Percentiles rank a stretch among this genome's conserved stretches.
Conservation (phyloP, 2,888 invertebrate species). For the Thecophora atra region DNA sequence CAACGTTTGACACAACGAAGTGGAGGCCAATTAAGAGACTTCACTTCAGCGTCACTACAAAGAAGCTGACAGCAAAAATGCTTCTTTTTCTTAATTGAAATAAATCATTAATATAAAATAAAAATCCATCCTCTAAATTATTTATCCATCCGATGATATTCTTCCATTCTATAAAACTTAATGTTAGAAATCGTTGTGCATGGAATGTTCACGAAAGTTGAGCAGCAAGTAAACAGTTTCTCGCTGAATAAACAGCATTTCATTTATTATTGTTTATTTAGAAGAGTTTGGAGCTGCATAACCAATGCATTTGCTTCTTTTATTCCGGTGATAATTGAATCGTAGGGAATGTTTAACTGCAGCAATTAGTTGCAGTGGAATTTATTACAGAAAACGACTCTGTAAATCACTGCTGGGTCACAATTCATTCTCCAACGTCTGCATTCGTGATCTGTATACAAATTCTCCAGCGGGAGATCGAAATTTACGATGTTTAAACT, state of each 20-base stretch:
- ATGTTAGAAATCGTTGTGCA: neutral
- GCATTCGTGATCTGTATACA: too few species aligned
- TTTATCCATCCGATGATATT: too few species aligned
- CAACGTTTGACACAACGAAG: too few species aligned
- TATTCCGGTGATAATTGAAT: neutral
- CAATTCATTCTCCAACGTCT: neutral
- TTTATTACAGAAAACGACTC: neutral
- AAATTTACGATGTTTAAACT: too few species aligned
- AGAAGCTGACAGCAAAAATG: too few species aligned
- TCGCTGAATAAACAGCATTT: neutral
- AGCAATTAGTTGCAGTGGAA: neutral
- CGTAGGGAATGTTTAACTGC: neutral
- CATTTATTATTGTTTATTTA: neutral
- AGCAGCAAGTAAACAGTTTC: neutral
- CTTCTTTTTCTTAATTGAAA: too few species aligned
- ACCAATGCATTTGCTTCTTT: neutral
- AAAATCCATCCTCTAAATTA: too few species aligned
- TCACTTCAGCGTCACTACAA: too few species aligned
- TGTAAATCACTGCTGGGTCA: neutral
- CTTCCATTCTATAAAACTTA: too few species aligned
- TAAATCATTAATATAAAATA: too few species aligned
- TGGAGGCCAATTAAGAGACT: too few species aligned
- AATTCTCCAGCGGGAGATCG: too few species aligned
- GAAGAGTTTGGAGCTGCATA: neutral
- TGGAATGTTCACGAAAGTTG: neutral